Base-by-base conservation (phyloP, 2,888 invertebrate species). In the Melitaea athalia region DNA sequence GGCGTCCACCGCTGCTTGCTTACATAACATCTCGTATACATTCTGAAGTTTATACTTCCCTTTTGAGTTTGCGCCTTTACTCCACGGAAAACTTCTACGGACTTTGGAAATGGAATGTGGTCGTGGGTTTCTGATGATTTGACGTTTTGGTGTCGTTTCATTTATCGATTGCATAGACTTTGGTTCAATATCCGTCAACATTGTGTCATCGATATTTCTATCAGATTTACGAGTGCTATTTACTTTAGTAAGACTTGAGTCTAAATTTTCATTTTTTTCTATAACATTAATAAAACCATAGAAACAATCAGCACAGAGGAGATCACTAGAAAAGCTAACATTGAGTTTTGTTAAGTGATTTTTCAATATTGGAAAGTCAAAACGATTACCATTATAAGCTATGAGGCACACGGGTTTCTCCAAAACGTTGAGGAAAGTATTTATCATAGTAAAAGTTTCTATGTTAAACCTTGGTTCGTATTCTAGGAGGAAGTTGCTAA, bases 301-400 rank as follows among this genome's bases (percentile, higher is more conserved):
- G 14, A 77, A 84, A 64, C 83, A 81, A 69, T 91, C 74, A 12
- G 72, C 70, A 66, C 74, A 74, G 49, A 61, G 45, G 3, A 74
- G 42, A 47, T 73, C 53, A 7, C 65, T 38, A 24, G 73, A 52
- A 24, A 73, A 62, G 65, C 45, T 64, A 6, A 53, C 70, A 60
- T 65, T 64, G 8, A 70, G 33, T 52, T 72, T 70, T 7, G 55
- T 63, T 11, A 73, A 64, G 76, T 96, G 95, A 60, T 94, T 90
- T 78, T 94, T 93, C 0, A 98, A 82, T 72, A 98, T 94, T 0
- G 96, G 97, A 85, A 95, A 98, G 85, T 98, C 98, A 85, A 96
- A 98, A 4, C 73, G 72, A 74, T 94, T 87, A 0, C 98, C 98
- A 87, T 97, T 97, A 77, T 98, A 97, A 0, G 97, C 96, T 0